These are phyloP conservation scores for Drosophila equinoxialis DNA, from an alignment of 1,140 invertebrate genomes.

Conservation along the genomic window DNA sequence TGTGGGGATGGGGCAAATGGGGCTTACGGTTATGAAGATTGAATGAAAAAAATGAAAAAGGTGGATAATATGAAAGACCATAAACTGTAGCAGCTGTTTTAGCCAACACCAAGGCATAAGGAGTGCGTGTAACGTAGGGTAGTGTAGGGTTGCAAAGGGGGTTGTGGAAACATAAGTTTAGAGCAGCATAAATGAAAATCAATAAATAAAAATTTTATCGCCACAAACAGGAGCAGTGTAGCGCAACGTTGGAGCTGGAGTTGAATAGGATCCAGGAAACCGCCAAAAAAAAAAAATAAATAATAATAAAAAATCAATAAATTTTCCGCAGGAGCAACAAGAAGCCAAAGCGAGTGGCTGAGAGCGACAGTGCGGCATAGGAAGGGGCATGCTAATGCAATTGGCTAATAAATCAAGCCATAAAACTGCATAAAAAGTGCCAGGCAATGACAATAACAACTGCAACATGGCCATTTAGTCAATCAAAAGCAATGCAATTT, in stretches of 20 bases:
- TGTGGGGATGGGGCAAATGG: background rate
- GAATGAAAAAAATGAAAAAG: slow-evolving; percentile 41
- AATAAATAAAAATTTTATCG: slow-evolving; percentile 77
- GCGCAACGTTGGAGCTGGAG: background rate
- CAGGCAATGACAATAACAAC: slow-evolving; percentile 12
- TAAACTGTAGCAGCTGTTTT: slow-evolving; percentile 75
- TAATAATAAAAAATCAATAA: slow-evolving; percentile 59
- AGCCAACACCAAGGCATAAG: slow-evolving; percentile 25
- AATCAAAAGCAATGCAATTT: slow-evolving; percentile 49
- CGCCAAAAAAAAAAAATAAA: slow-evolving; percentile 46
- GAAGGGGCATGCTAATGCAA: slow-evolving; percentile 63
- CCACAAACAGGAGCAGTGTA: slow-evolving; percentile 31
- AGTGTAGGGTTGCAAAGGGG: slow-evolving; percentile 11
- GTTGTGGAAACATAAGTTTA: slow-evolving; percentile 23
- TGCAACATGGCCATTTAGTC: slow-evolving; percentile 41
- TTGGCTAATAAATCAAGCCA: slow-evolving; percentile 71
- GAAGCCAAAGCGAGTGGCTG: background rate
- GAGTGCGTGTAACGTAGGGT: background rate
- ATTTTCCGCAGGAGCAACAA: slow-evolving; percentile 36
- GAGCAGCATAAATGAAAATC: slow-evolving; percentile 74
- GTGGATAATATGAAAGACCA: slow-evolving; percentile 18
- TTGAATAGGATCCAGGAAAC: slow-evolving; percentile 43
- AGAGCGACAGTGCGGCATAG: no score
- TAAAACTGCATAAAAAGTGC: slow-evolving; percentile 58
- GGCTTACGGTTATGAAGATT: slow-evolving; percentile 55